Conservation (phyloP, 2,797 vertebrate genomes). For the Catostomus latipinnis region DNA sequence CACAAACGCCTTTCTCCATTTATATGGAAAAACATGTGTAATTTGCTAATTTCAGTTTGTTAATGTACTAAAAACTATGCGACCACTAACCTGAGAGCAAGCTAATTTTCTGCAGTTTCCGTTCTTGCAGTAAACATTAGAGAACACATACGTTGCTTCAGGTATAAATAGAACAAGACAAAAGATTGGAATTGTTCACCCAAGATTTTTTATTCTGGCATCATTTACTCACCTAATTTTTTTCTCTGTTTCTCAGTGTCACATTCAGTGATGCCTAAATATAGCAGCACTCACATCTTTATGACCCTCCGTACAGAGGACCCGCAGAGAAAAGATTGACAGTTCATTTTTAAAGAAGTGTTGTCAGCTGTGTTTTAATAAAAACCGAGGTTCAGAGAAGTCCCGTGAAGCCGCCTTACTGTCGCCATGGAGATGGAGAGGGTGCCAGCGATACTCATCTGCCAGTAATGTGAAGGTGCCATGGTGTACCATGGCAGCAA, state of each 20-base stretch:
- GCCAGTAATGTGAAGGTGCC: constrained; percentile 34
- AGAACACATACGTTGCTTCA: not conserved
- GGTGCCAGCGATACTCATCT: constrained; percentile 33
- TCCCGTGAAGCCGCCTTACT: constrained; percentile 12
- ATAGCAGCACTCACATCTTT: constrained; percentile 50
- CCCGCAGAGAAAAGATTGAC: constrained; percentile 43
- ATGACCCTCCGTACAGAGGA: constrained; percentile 17
- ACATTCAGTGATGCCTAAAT: constrained; percentile 49
- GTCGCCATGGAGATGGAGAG: constrained; percentile 49
- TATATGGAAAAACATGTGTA: constrained; percentile 4
- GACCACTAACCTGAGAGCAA: not conserved
- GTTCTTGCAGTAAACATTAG: not conserved
- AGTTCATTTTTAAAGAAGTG: constrained; percentile 49
- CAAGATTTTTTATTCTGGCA: too few relatives aligned
- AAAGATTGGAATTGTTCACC: too few relatives aligned
- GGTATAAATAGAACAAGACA: too few relatives aligned
- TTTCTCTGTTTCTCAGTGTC: not conserved
- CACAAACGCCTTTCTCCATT: not conserved
- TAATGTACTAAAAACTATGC: not conserved
- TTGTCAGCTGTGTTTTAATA: constrained; percentile 37
- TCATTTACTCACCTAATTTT: too few relatives aligned
- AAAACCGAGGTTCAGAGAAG: constrained; percentile 6
- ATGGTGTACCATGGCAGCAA: constrained; percentile 21
- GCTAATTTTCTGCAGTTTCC: not conserved
- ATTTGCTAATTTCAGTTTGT: not conserved